Conservation (phyloP, 1,140 invertebrate genomes). For the Zaprionus gabonicus region DNA sequence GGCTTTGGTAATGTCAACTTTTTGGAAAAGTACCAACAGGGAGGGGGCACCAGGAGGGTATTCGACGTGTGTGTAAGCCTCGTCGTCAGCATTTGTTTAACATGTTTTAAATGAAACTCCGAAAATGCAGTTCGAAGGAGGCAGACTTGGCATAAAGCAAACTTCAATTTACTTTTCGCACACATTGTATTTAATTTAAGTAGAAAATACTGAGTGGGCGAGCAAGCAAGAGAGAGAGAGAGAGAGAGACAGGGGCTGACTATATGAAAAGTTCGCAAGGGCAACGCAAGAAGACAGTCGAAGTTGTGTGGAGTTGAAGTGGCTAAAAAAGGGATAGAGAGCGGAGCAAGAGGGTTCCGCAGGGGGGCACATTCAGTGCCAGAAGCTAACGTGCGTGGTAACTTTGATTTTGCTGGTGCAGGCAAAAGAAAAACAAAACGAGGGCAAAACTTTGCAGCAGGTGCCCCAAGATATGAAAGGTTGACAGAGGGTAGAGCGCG, state of each 20-base stretch:
- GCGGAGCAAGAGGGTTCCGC: too few relatives aligned
- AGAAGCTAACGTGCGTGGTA: constrained; percentile 55
- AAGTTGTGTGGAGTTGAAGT: constrained; percentile 29
- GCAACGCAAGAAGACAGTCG: constrained; percentile 27
- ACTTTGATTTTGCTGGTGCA: constrained; percentile 70
- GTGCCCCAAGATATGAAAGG: constrained; percentile 65
- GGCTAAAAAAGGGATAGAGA: constrained; percentile 9
- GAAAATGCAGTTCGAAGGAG: constrained; percentile 32
- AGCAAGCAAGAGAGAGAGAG: not conserved
- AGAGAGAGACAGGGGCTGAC: not conserved
- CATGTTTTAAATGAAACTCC: constrained; percentile 61
- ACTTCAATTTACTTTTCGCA: constrained; percentile 80
- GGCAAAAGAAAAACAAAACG: constrained; percentile 45
- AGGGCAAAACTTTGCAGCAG: constrained; percentile 70
- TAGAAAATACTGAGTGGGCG: constrained; percentile 62
- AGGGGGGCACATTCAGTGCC: constrained; percentile 22
- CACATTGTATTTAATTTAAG: constrained; percentile 82
- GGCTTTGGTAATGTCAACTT: constrained; percentile 51
- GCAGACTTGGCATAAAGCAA: constrained; percentile 73
- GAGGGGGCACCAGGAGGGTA: not conserved
- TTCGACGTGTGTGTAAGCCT: constrained; percentile 29
- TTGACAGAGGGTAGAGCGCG: constrained; percentile 16
- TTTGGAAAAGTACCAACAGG: not conserved
- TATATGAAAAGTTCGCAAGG: constrained; percentile 51
- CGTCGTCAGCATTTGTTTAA: constrained; percentile 57